These are phyloP conservation scores for Ciconia boyciana DNA, from an alignment of 2,113 vertebrate species.

Conservation along the genomic window DNA sequence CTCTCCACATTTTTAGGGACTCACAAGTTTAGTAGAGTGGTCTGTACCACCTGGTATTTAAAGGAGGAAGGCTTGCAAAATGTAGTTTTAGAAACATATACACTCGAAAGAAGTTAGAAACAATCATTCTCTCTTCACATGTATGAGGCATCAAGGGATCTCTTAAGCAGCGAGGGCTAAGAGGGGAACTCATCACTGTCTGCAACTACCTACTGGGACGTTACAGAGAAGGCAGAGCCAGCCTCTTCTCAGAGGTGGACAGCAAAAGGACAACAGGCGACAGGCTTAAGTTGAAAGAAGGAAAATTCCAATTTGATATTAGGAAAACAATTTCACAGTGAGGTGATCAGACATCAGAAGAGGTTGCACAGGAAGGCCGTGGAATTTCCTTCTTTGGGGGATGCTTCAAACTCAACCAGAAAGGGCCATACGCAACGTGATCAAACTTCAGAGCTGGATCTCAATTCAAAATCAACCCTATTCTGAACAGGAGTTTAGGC, in stretches of 20 bases:
- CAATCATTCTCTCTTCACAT: background rate
- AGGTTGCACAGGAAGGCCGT: background rate
- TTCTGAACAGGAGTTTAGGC: background rate
- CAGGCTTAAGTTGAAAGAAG: background rate
- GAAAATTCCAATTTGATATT: background rate
- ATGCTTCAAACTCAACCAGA: background rate
- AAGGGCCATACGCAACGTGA: background rate
- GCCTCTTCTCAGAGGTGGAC: background rate
- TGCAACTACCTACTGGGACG: accelerated
- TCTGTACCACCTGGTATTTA: background rate
- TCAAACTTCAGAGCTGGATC: background rate
- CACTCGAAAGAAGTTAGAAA: background rate
- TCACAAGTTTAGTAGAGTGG: background rate
- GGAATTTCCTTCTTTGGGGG: background rate
- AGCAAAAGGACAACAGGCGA: background rate
- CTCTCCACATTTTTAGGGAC: conserved; percentile 4
- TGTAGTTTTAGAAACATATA: background rate
- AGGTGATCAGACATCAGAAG: background rate
- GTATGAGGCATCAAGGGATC: background rate
- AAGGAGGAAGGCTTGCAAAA: background rate
- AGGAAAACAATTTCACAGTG: background rate
- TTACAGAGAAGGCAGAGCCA: background rate
- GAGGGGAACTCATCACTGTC: background rate
- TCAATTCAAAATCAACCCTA: background rate
- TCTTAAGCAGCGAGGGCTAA: background rate